Evolutionary conservation across 23 tunicate species (phyloP), one percentile per base, ranked within the genome.

Genomic region (Clavelina lepadiformis): DNA sequence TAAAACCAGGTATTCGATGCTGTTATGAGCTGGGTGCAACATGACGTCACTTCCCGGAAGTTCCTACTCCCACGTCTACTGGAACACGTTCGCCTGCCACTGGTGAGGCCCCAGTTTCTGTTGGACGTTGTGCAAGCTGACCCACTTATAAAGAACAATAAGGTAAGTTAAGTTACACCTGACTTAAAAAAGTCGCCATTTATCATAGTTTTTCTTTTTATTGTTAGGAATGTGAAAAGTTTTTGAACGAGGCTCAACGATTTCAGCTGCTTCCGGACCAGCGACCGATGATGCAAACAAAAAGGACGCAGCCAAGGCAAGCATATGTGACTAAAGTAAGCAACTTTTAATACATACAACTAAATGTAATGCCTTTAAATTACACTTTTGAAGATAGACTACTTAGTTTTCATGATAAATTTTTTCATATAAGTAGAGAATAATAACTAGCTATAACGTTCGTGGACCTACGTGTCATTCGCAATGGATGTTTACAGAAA

Each of bases 51-150:
- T 37, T 20, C 60, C 34, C 46, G 84, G 38, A 66, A 66, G 37
- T 46, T 35, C 2, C 35, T 56, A 61, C 76, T 91, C 32, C 63
- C 83, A 3, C 58, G 27, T 24, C 15, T 82, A 19, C 80, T 91
- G 61, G 80, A 91, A 73, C 83, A 83, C 46, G 76, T 91, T 30
- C 66, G 92, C 33, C 82, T 91, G 8, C 98, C 98, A 33, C 77
- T 83, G 19, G 92, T 85, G 6, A 77, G 72, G 68, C 98, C 98
- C 3, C 92, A 91, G 28, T 91, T 77, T 61, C 66, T 91, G 1
- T 72, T 91, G 47, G 98, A 91, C 56, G 91, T 91, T 30, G 92
- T 91, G 51, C 93, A 91, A 65, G 29, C 57, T 5, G 98, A 91
- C 29, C 64, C 77, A 24, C 77, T 91, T 38, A 65, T 91, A 34